phyloP scores from a whole-genome alignment of 1,140 invertebrate species.

The Bacillus rossius region DNA sequence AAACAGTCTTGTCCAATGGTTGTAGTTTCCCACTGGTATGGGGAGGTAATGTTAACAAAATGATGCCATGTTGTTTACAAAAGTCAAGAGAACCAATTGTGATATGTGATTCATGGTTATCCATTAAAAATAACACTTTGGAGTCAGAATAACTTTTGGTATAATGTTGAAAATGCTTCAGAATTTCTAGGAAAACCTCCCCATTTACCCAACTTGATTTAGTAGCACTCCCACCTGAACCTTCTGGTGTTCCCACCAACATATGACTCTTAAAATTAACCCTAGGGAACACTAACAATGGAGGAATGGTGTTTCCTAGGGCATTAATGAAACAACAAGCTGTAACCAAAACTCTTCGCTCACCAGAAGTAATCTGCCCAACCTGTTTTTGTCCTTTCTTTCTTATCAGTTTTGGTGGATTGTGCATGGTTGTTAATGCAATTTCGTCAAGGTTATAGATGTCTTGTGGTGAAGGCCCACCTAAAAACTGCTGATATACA shows the following conservation, averaged over 20 bases:
- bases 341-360: constrained; percentile 43
- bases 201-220: constrained; percentile 38
- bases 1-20: not conserved
- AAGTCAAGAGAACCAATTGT: constrained; percentile 27
- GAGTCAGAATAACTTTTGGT: constrained; percentile 28
- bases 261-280: constrained; percentile 34
- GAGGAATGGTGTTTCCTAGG: constrained; percentile 37
- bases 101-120: constrained; percentile 40
- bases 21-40: constrained; percentile 26
- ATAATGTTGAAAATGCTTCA: constrained; percentile 39
- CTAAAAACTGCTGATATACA: too few species aligned
- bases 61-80: constrained; percentile 33
- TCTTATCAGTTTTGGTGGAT: constrained; percentile 14
- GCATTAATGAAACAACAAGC: constrained; percentile 38
- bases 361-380: constrained; percentile 37
- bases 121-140: constrained; percentile 37
- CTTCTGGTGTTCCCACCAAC: constrained; percentile 31
- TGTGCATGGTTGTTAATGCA: not conserved
- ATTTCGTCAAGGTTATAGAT: not conserved
- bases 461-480: not conserved
- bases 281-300: constrained; percentile 39
- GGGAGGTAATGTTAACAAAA: constrained; percentile 34
- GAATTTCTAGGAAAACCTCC: constrained; percentile 29
- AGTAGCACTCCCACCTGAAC: constrained; percentile 30
- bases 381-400: constrained; percentile 41